Conservation (phyloP, 2,888 invertebrate genomes). For the Heterodera filipjevi region DNA sequence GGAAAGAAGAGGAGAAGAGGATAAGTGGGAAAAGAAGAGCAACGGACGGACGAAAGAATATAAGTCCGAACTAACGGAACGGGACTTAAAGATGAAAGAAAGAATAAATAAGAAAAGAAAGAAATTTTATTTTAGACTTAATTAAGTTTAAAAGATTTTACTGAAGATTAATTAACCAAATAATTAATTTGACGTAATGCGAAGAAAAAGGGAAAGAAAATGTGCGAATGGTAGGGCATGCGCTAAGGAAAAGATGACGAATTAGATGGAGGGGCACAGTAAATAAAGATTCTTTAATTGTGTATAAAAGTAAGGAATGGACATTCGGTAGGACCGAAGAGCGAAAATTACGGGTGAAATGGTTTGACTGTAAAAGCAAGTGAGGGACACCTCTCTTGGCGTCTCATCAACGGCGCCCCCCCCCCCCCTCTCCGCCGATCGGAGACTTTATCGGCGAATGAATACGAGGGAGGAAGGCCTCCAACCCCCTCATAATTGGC, state of each 20-base stretch:
- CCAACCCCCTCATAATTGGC: slow-evolving; percentile 11
- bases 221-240: background rate
- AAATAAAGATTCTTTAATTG: background rate
- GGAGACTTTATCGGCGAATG: slow-evolving; percentile 6
- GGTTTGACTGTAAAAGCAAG: background rate
- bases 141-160: too few species aligned
- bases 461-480: background rate
- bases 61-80: background rate
- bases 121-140: too few species aligned
- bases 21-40: background rate
- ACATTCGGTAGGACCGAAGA: background rate
- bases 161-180: too few species aligned
- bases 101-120: background rate
- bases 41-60: background rate
- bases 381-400: background rate
- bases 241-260: background rate
- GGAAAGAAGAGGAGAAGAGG: background rate
- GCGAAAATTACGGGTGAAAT: background rate
- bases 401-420: background rate
- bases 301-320: too few species aligned
- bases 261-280: background rate
- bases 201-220: background rate
- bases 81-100: too few species aligned
- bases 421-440: background rate
- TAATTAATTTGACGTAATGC: background rate